These are phyloP conservation scores for Athene noctua DNA, from an alignment of 2,113 vertebrate genomes.

Conservation along the genomic window DNA sequence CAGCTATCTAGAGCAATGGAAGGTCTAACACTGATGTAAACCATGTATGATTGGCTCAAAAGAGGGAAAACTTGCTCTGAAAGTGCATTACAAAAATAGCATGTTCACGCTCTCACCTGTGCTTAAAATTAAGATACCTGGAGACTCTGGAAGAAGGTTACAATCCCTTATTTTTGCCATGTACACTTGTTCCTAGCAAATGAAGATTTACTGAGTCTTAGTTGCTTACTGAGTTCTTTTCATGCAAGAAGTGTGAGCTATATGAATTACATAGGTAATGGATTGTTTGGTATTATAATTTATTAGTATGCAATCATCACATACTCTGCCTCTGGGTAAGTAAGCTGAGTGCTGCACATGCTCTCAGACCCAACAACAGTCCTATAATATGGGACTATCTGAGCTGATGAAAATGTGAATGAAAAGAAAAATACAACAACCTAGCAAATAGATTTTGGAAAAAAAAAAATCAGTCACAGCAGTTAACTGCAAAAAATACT, in stretches of 20 bases:
- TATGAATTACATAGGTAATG: constrained; percentile 3
- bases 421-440: not conserved
- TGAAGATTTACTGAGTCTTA: not conserved
- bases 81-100: not conserved
- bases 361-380: constrained; percentile 46
- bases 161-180: not conserved
- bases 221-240: not conserved
- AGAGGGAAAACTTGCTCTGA: not conserved
- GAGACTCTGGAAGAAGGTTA: not conserved
- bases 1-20: not conserved
- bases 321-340: constrained; percentile 8
- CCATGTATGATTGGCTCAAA: not conserved
- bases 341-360: constrained; percentile 10
- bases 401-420: constrained; percentile 29
- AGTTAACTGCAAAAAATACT: not conserved
- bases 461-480: not conserved
- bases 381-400: constrained; percentile 32
- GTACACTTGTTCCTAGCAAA: not conserved
- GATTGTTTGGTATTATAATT: constrained; percentile 52
- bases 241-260: not conserved
- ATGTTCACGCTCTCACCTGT: not conserved
- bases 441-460: constrained; percentile 11
- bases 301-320: constrained; percentile 56
- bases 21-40: not conserved
- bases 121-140: not conserved